phyloP scores from a whole-genome alignment of 2,888 invertebrate genomes.

The Ferrisia virgata region DNA sequence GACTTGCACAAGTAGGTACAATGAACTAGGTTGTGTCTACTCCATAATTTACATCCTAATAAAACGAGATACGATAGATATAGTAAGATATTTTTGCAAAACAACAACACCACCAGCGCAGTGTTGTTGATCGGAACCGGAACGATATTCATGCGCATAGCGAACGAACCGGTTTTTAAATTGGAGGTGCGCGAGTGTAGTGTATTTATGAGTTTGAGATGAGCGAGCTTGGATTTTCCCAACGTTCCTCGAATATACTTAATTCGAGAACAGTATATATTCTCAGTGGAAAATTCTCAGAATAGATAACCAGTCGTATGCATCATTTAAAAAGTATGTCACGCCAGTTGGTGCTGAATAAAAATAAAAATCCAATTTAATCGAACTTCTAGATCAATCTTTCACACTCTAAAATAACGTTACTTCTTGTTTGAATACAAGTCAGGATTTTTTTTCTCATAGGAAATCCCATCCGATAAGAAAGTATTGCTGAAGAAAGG shows the following conservation, averaged over 20 bases:
- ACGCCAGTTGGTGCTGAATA: too few species aligned
- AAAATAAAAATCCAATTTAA: too few species aligned
- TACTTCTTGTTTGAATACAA: too few species aligned
- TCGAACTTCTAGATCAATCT: too few species aligned
- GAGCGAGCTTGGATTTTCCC: constrained; percentile 13
- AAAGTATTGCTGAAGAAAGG: constrained; percentile 43
- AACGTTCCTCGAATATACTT: not conserved
- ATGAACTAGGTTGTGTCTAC: not conserved
- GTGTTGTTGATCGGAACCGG: not conserved
- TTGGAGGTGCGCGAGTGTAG: not conserved
- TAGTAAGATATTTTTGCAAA: not conserved
- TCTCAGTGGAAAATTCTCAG: not conserved
- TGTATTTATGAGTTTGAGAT: not conserved
- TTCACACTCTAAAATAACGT: too few species aligned
- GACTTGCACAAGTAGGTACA: not conserved
- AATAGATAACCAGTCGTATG: not conserved
- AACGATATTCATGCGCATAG: not conserved
- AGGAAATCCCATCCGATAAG: constrained; percentile 45
- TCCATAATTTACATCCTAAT: not conserved
- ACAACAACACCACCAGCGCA: constrained; percentile 14
- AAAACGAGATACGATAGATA: not conserved
- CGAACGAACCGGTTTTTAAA: not conserved
- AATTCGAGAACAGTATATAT: not conserved
- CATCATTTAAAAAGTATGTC: not conserved
- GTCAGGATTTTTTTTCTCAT: not conserved